phyloP scores from a whole-genome alignment of 2,888 invertebrate genomes.

The Tachina lurida region DNA sequence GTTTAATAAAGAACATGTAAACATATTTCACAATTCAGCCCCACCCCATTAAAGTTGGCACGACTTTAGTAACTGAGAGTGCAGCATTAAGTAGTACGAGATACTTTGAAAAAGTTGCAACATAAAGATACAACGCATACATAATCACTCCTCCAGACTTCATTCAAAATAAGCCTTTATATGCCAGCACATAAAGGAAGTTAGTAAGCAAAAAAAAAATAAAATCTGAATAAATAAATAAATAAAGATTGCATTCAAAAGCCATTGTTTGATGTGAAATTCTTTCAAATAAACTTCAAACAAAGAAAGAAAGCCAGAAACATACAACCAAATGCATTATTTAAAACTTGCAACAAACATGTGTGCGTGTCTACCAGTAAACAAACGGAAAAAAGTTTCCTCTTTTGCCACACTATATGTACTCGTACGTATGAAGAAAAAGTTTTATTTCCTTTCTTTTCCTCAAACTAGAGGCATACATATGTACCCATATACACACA shows the following conservation, averaged over 20 bases:
- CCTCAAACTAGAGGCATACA: too few relatives aligned
- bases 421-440: background rate
- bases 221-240: constrained; percentile 23
- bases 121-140: constrained; percentile 22
- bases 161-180: constrained; percentile 63
- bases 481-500: too few relatives aligned
- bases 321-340: constrained; percentile 31
- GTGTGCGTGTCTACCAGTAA: constrained; percentile 25
- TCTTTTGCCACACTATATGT: constrained; percentile 1
- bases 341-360: constrained; percentile 33
- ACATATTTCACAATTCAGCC: constrained; percentile 16
- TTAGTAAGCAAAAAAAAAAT: background rate
- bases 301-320: constrained; percentile 43
- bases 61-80: background rate
- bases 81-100: background rate
- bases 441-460: constrained; percentile 48
- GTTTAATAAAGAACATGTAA: background rate
- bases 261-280: constrained; percentile 67
- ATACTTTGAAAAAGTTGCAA: background rate
- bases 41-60: background rate
- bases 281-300: constrained; percentile 52
- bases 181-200: constrained; percentile 37
- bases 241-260: constrained; percentile 53
- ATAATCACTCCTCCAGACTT: constrained; percentile 50
- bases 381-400: constrained; percentile 48